These are phyloP conservation scores for Adoxophyes honmai DNA, from an alignment of 1,140 invertebrate genomes.

Conservation along the genomic window DNA sequence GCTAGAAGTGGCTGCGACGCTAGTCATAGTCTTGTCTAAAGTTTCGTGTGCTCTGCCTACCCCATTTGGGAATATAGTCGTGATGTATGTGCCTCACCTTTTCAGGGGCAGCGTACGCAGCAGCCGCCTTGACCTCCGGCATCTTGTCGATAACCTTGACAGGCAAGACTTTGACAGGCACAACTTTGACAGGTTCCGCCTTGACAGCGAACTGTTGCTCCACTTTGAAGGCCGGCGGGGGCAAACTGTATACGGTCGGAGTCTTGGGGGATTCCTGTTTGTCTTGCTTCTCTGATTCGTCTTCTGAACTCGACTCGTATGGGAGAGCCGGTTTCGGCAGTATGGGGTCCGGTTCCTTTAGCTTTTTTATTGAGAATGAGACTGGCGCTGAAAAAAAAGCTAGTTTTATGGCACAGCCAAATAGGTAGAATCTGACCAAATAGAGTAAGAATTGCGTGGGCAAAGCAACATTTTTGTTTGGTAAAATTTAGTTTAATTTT, in stretches of 20 bases:
- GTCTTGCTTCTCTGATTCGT: slow-evolving; percentile 67
- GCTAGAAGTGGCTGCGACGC: no score
- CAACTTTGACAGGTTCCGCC: neutral
- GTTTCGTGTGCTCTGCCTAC: no score
- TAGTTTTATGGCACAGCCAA: no score
- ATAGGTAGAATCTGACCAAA: no score
- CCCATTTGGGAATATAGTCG: no score
- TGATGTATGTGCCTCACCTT: neutral
- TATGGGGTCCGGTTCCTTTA: slow-evolving; percentile 83
- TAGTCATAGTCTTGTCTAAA: no score
- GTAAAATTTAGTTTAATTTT: no score
- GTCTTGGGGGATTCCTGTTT: slow-evolving; percentile 30
- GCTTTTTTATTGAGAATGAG: slow-evolving; percentile 89
- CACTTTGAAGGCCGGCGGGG: slow-evolving; percentile 60
- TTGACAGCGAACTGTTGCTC: slow-evolving; percentile 21
- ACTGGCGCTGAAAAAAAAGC: slow-evolving; percentile 80
- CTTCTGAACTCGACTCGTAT: slow-evolving; percentile 86
- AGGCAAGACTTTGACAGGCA: neutral
- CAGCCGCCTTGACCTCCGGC: neutral
- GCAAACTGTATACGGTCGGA: slow-evolving; percentile 20
- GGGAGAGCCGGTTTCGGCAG: slow-evolving; percentile 84
- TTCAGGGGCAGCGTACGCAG: neutral
- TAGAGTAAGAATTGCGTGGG: no score
- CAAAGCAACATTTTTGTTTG: no score
- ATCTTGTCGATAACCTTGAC: neutral